Percentiles rank a stretch among this genome's conserved stretches.
phyloP scores from a whole-genome alignment of 2,113 vertebrate species.

The Cathartes aura region DNA sequence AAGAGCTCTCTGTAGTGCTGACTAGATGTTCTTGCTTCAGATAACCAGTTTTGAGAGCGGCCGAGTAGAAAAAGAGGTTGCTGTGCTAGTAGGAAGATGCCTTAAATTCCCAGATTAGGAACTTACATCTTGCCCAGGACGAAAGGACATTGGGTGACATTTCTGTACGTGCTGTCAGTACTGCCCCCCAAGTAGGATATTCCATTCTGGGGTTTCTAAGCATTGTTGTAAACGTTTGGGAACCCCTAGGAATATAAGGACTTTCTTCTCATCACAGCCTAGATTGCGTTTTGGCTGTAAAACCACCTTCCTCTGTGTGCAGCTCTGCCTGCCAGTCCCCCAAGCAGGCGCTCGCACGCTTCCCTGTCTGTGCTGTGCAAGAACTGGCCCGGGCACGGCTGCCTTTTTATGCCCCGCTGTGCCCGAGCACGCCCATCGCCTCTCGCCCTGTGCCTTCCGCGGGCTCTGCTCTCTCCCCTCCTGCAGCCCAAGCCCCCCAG shows the following conservation, averaged over 20 bases:
- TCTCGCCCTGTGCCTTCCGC: rapidly evolving
- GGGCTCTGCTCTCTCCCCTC: neutral
- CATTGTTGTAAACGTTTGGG: neutral
- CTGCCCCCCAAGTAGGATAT: neutral
- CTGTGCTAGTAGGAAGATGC: neutral
- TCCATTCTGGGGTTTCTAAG: neutral
- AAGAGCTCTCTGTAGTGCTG: neutral
- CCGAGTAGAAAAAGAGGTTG: neutral
- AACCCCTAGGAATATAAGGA: neutral
- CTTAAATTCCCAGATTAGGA: neutral
- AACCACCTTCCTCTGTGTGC: rapidly evolving
- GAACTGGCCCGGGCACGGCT: rapidly evolving
- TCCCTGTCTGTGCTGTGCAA: neutral
- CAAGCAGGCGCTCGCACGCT: rapidly evolving
- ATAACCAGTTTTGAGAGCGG: neutral
- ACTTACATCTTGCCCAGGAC: neutral
- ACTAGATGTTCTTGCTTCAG: neutral
- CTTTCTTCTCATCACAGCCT: neutral
- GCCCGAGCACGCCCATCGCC: neutral
- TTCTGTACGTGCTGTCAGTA: neutral
- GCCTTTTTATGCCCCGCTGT: rapidly evolving
- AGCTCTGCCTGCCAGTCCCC: neutral
- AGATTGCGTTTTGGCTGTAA: neutral
- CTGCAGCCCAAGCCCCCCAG: neutral
- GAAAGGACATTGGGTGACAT: rapidly evolving